Percentiles rank a stretch among this genome's conserved stretches.
phyloP scores from a whole-genome alignment of 2,797 vertebrate species.

The Anniella stebbinsi region DNA sequence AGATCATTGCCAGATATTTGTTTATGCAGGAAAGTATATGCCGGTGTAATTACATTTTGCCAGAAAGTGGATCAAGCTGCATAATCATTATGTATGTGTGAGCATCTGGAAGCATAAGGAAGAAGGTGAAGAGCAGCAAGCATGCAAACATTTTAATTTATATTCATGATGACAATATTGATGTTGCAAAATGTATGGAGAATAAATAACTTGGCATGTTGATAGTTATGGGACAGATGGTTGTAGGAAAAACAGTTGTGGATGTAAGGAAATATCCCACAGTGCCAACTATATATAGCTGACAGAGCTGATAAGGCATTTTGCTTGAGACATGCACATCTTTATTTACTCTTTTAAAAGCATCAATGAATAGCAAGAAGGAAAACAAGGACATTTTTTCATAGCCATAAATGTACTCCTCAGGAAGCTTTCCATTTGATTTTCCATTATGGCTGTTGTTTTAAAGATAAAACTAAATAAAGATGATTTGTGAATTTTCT shows the following conservation, averaged over 20 bases:
- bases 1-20: conserved; percentile 8
- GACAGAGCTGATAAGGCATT: not conserved
- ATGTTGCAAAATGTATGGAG: conserved; percentile 12
- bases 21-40: conserved; percentile 12
- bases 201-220: conserved; percentile 22
- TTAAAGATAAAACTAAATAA: not conserved
- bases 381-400: conserved; percentile 7
- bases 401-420: not conserved
- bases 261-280: conserved; percentile 11
- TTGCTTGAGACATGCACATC: conserved; percentile 20
- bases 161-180: conserved; percentile 31
- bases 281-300: conserved; percentile 8
- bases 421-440: not conserved
- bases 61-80: conserved; percentile 17
- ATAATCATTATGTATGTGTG: conserved; percentile 21
- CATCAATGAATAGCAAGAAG: conserved; percentile 1
- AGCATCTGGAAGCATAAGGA: conserved; percentile 35
- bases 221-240: conserved; percentile 30
- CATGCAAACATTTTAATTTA: conserved; percentile 34
- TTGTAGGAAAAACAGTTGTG: not conserved
- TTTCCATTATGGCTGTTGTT: not conserved
- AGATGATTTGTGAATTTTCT: not conserved
- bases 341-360: conserved; percentile 6
- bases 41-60: conserved; percentile 20
- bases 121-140: conserved; percentile 21